Percentiles rank a stretch among this genome's conserved stretches.
Conservation (phyloP, 2,888 invertebrate genomes). For the Empis stercorea region DNA sequence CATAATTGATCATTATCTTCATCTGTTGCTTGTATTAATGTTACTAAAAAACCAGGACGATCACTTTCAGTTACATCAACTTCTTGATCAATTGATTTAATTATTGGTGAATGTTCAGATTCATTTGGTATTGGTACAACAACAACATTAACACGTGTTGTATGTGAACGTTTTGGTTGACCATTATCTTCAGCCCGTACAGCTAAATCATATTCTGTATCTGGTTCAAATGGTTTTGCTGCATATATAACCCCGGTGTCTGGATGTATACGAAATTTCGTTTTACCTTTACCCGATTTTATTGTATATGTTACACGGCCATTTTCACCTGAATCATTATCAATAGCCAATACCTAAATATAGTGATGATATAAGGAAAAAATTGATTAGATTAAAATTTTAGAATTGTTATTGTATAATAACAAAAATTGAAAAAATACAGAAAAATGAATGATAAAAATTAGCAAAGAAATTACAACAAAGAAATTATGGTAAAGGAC, state of each 20-base stretch:
- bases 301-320: constrained; percentile 71
- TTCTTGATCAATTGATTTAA: constrained; percentile 49
- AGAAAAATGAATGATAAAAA: too few relatives aligned
- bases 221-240: constrained; percentile 54
- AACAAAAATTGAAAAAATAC: too few relatives aligned
- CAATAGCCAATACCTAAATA: constrained; percentile 63
- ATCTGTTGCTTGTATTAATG: constrained; percentile 73
- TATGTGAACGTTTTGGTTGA: constrained; percentile 56
- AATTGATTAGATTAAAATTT: too few relatives aligned
- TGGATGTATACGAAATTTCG: constrained; percentile 71
- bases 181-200: constrained; percentile 65
- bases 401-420: too few relatives aligned
- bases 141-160: constrained; percentile 60
- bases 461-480: too few relatives aligned
- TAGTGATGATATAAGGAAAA: too few relatives aligned
- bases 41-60: constrained; percentile 72
- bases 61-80: constrained; percentile 75
- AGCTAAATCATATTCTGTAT: constrained; percentile 36
- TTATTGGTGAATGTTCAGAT: constrained; percentile 48
- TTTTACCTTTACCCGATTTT: constrained; percentile 63
- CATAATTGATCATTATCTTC: constrained; percentile 77
- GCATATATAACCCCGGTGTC: constrained; percentile 71
- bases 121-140: constrained; percentile 46
- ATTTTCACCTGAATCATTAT: constrained; percentile 70
- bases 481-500: constrained; percentile 14